Evolutionary conservation across 2,797 vertebrate genomes (phyloP).

Genomic region (Acipenser ruthenus): DNA sequence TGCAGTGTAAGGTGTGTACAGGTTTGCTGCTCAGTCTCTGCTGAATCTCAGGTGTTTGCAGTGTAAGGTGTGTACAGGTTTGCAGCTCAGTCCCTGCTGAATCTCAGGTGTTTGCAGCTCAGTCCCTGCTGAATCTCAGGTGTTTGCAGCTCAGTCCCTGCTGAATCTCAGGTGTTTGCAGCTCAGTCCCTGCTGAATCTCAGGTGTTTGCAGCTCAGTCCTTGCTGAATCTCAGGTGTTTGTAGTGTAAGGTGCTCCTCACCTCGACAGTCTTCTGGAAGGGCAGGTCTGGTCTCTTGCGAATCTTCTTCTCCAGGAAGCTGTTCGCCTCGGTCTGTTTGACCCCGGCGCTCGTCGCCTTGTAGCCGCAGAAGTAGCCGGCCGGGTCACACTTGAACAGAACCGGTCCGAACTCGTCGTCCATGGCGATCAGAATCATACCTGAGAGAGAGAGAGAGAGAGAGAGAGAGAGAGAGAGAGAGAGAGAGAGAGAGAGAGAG

Average conservation of each 20-base stretch:
- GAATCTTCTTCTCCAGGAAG: conserved; percentile 68
- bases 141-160: no score
- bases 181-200: no score
- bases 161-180: no score
- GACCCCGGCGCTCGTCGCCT: conserved; percentile 54
- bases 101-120: no score
- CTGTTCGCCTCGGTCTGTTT: conserved; percentile 64
- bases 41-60: no score
- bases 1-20: no score
- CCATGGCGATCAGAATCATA: conserved; percentile 62
- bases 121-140: no score
- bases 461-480: background rate
- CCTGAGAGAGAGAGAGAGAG: conserved; percentile 25
- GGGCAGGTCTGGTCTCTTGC: conserved; percentile 54
- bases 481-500: background rate
- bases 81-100: no score
- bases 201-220: no score
- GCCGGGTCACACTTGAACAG: conserved; percentile 67
- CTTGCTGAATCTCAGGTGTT: no score
- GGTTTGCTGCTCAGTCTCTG: no score
- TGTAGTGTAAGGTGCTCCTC: background rate
- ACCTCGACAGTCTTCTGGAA: conserved; percentile 57
- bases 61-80: no score
- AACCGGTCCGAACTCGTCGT: conserved; percentile 55
- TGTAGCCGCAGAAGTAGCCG: conserved; percentile 67